Conservation (phyloP, 2,113 vertebrate species). For the Albula glossodonta region DNA sequence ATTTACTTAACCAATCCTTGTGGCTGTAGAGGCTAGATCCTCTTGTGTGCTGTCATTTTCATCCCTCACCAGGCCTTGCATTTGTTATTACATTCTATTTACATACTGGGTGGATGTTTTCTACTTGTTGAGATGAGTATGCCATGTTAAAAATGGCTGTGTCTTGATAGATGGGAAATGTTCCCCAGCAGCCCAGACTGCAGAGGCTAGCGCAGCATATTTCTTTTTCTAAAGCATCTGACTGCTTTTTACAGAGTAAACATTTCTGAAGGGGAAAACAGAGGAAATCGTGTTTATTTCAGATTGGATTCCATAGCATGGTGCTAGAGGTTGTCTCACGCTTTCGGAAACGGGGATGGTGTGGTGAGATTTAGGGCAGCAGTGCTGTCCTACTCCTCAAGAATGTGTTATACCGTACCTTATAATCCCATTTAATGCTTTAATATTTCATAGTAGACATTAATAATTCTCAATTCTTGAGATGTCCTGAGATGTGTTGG, state of each 20-base stretch:
- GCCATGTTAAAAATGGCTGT: constrained; percentile 5
- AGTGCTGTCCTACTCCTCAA: not conserved
- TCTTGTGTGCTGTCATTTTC: not conserved
- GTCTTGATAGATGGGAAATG: constrained; percentile 10
- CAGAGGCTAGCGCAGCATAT: not conserved
- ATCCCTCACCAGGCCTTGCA: not conserved
- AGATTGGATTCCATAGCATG: not conserved
- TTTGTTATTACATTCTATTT: constrained; percentile 27
- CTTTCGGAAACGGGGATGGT: not conserved
- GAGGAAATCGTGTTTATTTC: constrained; percentile 4
- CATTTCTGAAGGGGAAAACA: not conserved
- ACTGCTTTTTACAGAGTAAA: not conserved
- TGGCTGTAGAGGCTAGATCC: constrained; percentile 3
- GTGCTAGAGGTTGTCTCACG: not conserved
- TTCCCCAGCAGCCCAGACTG: not conserved
- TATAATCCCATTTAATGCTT: not conserved
- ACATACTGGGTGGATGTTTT: constrained; percentile 26
- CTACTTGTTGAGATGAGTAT: not conserved
- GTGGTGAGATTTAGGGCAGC: not conserved
- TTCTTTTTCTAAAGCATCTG: not conserved
- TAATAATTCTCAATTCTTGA: not conserved
- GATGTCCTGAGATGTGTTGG: not conserved
- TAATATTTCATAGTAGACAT: constrained; percentile 3
- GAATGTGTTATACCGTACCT: not conserved
- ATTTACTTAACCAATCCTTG: not conserved